A percentile compares a stretch with the other conserved stretches of the same genome.
Evolutionary conservation across 1,140 invertebrate genomes (phyloP).

Genomic region (Drosophila insularis): DNA sequence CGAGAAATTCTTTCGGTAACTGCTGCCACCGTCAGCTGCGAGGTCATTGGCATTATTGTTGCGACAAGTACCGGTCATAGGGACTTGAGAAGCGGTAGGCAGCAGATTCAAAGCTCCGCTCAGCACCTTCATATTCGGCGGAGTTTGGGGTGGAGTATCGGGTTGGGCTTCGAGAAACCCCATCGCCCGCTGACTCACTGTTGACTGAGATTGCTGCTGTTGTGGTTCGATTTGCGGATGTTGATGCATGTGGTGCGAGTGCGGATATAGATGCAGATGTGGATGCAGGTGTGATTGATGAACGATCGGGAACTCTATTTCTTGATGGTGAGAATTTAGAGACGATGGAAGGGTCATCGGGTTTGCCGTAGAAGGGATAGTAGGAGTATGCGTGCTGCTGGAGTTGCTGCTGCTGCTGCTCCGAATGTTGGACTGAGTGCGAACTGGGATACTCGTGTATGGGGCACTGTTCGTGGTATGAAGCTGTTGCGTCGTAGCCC

Average conservation of each 20-base stretch:
- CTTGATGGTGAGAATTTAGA: slow-evolving; percentile 14
- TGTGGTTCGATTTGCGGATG: slow-evolving; percentile 36
- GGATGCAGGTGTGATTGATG: slow-evolving; percentile 42
- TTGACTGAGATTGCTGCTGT: slow-evolving; percentile 63
- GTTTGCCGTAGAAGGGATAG: slow-evolving; percentile 74
- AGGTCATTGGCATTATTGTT: slow-evolving; percentile 74
- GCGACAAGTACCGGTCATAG: slow-evolving; percentile 84
- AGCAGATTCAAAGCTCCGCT: slow-evolving; percentile 86
- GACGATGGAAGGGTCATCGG: slow-evolving; percentile 33
- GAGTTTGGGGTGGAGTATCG: slow-evolving; percentile 94
- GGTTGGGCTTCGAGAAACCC: slow-evolving; percentile 94
- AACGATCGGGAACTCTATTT: slow-evolving; percentile 31
- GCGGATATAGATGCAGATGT: background rate
- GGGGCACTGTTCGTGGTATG: slow-evolving; percentile 78
- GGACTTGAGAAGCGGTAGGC: slow-evolving; percentile 84
- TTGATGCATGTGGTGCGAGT: slow-evolving; percentile 22
- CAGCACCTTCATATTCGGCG: slow-evolving; percentile 94
- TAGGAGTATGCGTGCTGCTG: slow-evolving; percentile 71
- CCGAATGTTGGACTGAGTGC: slow-evolving; percentile 36
- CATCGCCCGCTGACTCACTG: slow-evolving; percentile 83
- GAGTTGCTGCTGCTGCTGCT: slow-evolving; percentile 45
- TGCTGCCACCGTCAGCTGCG: slow-evolving; percentile 82
- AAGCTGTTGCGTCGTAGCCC: slow-evolving; percentile 81
- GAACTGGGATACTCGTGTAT: slow-evolving; percentile 60
- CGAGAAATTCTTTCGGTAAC: slow-evolving; percentile 66